Base-by-base conservation (phyloP, 1,140 invertebrate genomes). In the Achroia grisella region DNA sequence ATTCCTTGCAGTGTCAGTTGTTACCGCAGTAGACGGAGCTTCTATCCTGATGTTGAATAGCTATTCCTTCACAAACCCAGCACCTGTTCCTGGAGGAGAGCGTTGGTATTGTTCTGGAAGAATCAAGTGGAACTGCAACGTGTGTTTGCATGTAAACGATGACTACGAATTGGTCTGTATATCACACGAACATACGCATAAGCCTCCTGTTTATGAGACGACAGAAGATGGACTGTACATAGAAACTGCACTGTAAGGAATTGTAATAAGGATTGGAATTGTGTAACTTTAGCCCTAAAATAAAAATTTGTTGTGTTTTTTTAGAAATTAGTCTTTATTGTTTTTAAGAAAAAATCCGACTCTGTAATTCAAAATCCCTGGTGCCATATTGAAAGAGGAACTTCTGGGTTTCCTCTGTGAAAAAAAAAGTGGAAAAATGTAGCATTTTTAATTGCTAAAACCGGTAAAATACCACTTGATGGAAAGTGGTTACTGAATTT, bases 141-240 rank as follows among this genome's bases (percentile, higher is more conserved):
- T 84, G 0, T 82, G 76, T 43, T 48, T 84, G 4, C 74, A 80
- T 29, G 78, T 84, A 6, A 82, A 84, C 43, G 80, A 84, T 41
- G 77, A 81, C 44, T 84, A 82, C 13, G 78, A 84, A 39, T 56
- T 84, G 1, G 76, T 84, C 4, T 77, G 74, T 35, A 70, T 84
- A 46, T 77, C 76, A 0, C 62, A 71, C 34, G 62, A 74, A 30
- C 80, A 84, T 29, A 56, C 51, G 1, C 80, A 84, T 34, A 48
- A 51, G 1, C 72, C 76, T 1, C 80, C 77, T 1, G 47, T 74
- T 4, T 76, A 77, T 36, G 60, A 72, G 10, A 77, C 66, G 9
- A 75, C 62, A 2, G 12, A 52, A 6, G 67, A 62, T 44, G 77
- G 80, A 1, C 44, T 84, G 4, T 80, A 75, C n/a, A 5, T 43